Evolutionary conservation across 2,797 vertebrate species (phyloP).

Genomic region (Ciconia nigra): DNA sequence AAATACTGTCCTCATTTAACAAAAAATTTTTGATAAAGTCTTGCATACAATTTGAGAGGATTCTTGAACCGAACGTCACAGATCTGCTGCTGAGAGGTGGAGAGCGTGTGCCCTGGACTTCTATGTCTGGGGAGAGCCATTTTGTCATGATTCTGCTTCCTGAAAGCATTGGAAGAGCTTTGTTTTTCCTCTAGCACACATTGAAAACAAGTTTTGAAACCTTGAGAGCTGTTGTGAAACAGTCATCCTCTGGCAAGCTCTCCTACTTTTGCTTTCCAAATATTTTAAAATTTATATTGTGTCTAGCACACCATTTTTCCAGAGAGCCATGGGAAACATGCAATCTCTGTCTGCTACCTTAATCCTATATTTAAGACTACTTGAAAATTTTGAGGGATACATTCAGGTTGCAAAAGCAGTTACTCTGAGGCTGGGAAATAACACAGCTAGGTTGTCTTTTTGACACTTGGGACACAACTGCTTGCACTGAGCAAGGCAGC

Average conservation of each 20-base stretch:
- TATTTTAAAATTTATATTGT: slow-evolving; percentile 27
- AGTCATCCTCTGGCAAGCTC: not conserved
- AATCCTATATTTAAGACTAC: not conserved
- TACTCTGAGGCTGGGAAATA: not conserved
- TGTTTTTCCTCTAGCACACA: not conserved
- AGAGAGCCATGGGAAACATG: not conserved
- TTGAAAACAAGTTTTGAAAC: slow-evolving; percentile 43
- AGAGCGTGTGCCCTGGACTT: not conserved
- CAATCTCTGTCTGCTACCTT: not conserved
- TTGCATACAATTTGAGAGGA: not conserved
- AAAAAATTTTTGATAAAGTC: not conserved
- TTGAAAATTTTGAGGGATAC: not conserved
- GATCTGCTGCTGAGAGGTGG: not conserved
- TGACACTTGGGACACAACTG: not conserved
- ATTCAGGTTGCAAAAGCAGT: not conserved
- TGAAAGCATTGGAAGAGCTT: not conserved
- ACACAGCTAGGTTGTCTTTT: not conserved
- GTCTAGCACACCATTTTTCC: not conserved
- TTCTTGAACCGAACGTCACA: not conserved
- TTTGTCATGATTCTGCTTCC: not conserved
- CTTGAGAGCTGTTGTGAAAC: slow-evolving; percentile 29
- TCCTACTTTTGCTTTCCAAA: slow-evolving; percentile 14
- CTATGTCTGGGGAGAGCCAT: not conserved
- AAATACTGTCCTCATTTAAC: not conserved
- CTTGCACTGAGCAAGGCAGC: not conserved